A percentile compares a stretch with the other conserved stretches of the same genome.
Conservation (phyloP, 2,888 invertebrate genomes). For the Abrostola triplasia region DNA sequence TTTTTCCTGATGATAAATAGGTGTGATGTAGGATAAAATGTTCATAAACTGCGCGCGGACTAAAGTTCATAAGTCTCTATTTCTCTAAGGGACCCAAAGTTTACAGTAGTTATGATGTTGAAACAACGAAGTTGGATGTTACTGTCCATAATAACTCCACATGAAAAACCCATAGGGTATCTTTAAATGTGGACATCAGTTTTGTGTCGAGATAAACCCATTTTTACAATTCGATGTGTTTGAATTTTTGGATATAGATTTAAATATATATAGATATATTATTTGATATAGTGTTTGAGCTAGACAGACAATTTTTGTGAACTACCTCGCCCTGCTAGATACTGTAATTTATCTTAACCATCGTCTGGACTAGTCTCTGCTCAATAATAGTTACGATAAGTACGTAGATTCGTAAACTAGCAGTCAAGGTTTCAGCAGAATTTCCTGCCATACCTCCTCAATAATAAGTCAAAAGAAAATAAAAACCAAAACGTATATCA, state of each 20-base stretch:
- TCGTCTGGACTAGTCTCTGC: too few species aligned
- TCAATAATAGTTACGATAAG: too few species aligned
- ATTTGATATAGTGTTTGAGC: too few species aligned
- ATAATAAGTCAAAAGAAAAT: neutral
- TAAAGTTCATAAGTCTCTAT: slow-evolving; percentile 2
- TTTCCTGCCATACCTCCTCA: neutral
- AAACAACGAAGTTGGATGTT: slow-evolving; percentile 1
- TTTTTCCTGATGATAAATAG: neutral
- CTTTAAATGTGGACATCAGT: too few species aligned
- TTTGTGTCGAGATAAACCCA: too few species aligned
- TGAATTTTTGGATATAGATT: too few species aligned
- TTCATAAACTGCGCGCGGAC: slow-evolving; percentile 2
- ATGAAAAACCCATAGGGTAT: too few species aligned
- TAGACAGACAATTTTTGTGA: too few species aligned
- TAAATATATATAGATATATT: too few species aligned
- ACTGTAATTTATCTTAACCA: too few species aligned
- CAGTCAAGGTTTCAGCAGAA: neutral
- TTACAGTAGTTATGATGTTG: slow-evolving; percentile 2
- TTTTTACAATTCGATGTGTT: too few species aligned
- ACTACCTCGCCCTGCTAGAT: too few species aligned
- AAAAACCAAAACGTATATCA: slow-evolving; percentile 2
- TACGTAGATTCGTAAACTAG: neutral
- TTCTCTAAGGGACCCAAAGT: slow-evolving; percentile 1
- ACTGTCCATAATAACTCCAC: neutral
- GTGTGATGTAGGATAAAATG: slow-evolving; percentile 4